Conservation (phyloP, 2,888 invertebrate species). For the Diaperis boleti region DNA sequence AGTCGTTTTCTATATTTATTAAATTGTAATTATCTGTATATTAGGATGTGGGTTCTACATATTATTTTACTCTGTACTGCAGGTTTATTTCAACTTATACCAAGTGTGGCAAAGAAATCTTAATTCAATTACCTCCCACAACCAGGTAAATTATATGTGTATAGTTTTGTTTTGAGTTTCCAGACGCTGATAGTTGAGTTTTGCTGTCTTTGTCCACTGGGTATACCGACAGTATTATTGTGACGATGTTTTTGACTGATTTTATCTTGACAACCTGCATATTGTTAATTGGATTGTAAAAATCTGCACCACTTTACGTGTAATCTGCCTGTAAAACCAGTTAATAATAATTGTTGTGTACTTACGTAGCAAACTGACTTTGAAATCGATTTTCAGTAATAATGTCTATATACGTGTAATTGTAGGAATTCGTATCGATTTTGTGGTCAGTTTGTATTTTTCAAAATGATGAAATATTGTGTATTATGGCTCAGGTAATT, state of each 20-base stretch:
- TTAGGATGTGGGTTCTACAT: slow-evolving; percentile 23
- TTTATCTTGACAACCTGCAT: slow-evolving; percentile 4
- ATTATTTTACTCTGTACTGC: slow-evolving; percentile 7
- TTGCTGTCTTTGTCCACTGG: slow-evolving; percentile 3
- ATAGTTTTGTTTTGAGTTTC: no score
- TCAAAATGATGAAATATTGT: slow-evolving; percentile 34
- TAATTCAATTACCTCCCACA: no score
- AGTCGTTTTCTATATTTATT: neutral
- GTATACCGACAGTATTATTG: slow-evolving; percentile 25
- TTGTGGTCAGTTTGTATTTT: slow-evolving; percentile 14
- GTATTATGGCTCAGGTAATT: slow-evolving; percentile 49
- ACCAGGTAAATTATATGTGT: neutral
- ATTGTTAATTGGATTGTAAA: slow-evolving; percentile 20
- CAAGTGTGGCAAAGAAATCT: slow-evolving; percentile 8
- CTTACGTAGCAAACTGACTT: slow-evolving; percentile 23
- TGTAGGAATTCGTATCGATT: slow-evolving; percentile 4
- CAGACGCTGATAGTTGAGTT: no score
- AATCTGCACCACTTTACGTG: slow-evolving; percentile 24
- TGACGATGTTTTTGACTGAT: slow-evolving; percentile 16
- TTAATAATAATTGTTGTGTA: slow-evolving; percentile 37
- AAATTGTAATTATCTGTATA: no score
- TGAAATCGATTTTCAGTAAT: slow-evolving; percentile 13
- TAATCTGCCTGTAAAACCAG: slow-evolving; percentile 34
- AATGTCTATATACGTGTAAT: neutral
- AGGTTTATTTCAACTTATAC: slow-evolving; percentile 11